Evolutionary conservation across 2,113 vertebrate species (phyloP).

Genomic region (Chaenogobius annularis): DNA sequence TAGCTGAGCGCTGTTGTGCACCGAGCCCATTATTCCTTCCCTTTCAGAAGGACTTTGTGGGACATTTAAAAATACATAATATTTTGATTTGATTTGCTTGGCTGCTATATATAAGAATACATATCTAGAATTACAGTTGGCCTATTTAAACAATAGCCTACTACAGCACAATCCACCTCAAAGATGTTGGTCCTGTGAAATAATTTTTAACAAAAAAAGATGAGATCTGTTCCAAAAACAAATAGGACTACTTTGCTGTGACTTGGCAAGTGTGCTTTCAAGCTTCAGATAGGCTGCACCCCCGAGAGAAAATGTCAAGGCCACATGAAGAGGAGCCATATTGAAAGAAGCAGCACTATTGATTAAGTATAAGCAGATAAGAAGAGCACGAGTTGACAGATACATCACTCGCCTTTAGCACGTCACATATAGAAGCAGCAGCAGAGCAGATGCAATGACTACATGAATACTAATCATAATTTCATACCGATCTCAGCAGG

Average conservation of each 20-base stretch:
- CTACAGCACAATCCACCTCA: neutral
- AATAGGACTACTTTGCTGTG: neutral
- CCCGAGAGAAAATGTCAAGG: conserved; percentile 21
- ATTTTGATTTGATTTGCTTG: neutral
- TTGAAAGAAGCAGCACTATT: conserved; percentile 35
- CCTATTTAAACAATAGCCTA: neutral
- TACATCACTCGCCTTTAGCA: conserved; percentile 28
- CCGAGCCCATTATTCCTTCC: neutral
- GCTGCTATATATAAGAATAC: neutral
- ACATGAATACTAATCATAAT: conserved; percentile 35
- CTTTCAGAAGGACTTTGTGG: neutral
- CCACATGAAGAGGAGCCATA: conserved; percentile 24
- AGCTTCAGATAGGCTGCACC: conserved; percentile 7
- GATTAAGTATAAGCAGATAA: conserved; percentile 42
- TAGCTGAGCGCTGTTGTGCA: too few relatives aligned
- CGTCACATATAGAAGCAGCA: conserved; percentile 30
- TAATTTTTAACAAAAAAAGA: neutral
- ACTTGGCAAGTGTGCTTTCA: neutral
- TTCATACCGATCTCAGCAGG: conserved; percentile 27
- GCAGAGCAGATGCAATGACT: conserved; percentile 16
- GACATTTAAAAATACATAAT: neutral
- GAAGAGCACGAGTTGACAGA: conserved; percentile 37
- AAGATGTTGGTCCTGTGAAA: neutral
- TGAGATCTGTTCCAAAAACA: neutral
- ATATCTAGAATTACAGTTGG: neutral